These are phyloP conservation scores for Rhyzopertha dominica DNA, from an alignment of 1,140 invertebrate species.

Conservation along the genomic window DNA sequence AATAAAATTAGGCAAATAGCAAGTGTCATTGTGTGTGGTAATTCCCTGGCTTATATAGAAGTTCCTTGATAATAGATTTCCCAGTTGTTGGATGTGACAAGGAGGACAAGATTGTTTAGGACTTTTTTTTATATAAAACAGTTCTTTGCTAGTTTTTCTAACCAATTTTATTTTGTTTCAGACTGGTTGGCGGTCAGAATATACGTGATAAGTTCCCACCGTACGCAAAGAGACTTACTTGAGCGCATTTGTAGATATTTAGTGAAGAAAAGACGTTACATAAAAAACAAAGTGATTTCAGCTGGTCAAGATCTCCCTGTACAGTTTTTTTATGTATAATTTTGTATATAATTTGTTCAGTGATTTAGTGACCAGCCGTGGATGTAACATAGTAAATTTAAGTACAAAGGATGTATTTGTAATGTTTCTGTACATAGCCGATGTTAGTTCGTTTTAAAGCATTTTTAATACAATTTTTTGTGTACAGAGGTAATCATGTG, in stretches of 20 bases:
- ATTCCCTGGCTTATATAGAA: no score
- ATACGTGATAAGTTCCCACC: slow-evolving; percentile 42
- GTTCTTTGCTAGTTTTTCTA: no score
- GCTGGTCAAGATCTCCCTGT: slow-evolving; percentile 19
- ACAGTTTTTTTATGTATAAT: slow-evolving; percentile 18
- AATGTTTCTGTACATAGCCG: slow-evolving; percentile 41
- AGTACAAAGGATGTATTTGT: slow-evolving; percentile 40
- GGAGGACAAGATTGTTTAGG: no score
- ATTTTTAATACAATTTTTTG: slow-evolving; percentile 14
- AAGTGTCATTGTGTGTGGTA: no score
- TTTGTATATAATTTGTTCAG: slow-evolving; percentile 23
- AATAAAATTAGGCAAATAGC: no score
- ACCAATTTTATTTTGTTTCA: slow-evolving; percentile 36
- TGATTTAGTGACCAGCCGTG: slow-evolving; percentile 25
- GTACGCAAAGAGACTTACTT: slow-evolving; percentile 1
- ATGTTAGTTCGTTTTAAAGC: slow-evolving; percentile 23
- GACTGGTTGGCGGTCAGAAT: slow-evolving; percentile 45
- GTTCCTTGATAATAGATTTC: no score
- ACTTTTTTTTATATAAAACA: no score
- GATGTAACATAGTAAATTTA: slow-evolving; percentile 33
- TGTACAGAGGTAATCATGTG: slow-evolving; percentile 3
- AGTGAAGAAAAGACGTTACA: not conserved
- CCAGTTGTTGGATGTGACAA: no score
- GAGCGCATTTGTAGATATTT: slow-evolving; percentile 13
- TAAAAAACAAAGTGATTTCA: slow-evolving; percentile 24